Base-by-base conservation (phyloP, 2,888 invertebrate genomes). In the Antitype chi region DNA sequence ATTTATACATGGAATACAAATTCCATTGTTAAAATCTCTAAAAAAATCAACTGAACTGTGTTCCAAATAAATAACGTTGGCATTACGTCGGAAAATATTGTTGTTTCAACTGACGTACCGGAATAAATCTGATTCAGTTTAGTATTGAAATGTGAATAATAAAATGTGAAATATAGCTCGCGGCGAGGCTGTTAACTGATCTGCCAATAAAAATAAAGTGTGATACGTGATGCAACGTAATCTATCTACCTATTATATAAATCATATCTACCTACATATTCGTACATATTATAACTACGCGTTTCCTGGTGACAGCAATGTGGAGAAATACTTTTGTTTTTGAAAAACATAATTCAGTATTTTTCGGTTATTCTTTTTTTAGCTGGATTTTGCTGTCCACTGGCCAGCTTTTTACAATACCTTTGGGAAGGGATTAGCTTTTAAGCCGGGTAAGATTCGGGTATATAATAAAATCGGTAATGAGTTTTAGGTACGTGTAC, bases 121-220 rank as follows among this genome's bases (percentile, higher is more conserved):
- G 32, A 67, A 70, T 69, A 68, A 67, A 69, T 82, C 82, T 63
- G 72, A 72, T 32, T 55, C 68, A 77, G 53, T 77, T 82, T 60
- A 63, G n/a, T 47, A 67, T 38, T 62, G 52, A 66, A 78, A 82
- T 73, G 66, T 66, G 69, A 66, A 53, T 67, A 52, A 49, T 67
- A 74, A 67, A 74, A 70, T 47, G 74, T 60, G 15, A 78, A 74
- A 70, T 82, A 67, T 67, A 25, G 68, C 64, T 78, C 28, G 64
- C 23, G 28, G 49, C 60, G 4, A 32, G 6, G 57, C 43, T 69
- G 59, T 62, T 52, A 49, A n/a, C 55, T 55, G 72, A 53, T 62
- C 55, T 57, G 67, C 4, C 53, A 63, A 70, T 82, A 62, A 70
- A 73, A 53, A 60, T 63, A 59, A 57, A 71, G 13, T 55, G 15